Percentiles rank a stretch among this genome's conserved stretches.
These are phyloP conservation scores for Caenorhabditis drosophilae DNA, from an alignment of 2,888 invertebrate species.

Conservation along the genomic window DNA sequence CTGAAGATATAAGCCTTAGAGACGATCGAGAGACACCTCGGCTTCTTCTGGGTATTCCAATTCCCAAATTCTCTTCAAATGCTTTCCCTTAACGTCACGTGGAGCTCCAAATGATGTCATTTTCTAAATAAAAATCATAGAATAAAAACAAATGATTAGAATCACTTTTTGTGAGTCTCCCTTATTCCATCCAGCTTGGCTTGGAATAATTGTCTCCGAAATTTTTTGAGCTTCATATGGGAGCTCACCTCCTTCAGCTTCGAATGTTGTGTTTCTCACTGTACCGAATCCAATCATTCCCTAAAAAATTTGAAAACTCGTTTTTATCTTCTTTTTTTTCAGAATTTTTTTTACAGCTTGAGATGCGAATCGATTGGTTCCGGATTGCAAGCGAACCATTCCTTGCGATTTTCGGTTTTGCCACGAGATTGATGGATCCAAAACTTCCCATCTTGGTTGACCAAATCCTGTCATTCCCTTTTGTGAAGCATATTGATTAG, in stretches of 20 bases:
- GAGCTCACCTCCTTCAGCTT: conserved; percentile 67
- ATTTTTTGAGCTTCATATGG: conserved; percentile 68
- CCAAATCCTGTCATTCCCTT: conserved; percentile 69
- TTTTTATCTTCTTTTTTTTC: neutral
- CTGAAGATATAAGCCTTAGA: conserved; percentile 41
- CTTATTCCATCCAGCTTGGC: conserved; percentile 69
- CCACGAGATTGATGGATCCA: conserved; percentile 66
- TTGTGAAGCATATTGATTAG: conserved; percentile 68
- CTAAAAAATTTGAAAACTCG: conserved; percentile 19
- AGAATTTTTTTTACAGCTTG: conserved; percentile 48
- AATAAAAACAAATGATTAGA: conserved; percentile 42
- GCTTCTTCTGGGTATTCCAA: conserved; percentile 66
- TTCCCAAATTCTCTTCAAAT: conserved; percentile 69
- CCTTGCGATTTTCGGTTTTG: conserved; percentile 68
- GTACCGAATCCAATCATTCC: conserved; percentile 61
- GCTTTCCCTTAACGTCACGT: conserved; percentile 69
- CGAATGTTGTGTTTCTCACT: conserved; percentile 66
- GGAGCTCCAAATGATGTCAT: conserved; percentile 68
- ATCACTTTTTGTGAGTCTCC: conserved; percentile 69
- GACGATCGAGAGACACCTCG: conserved; percentile 63
- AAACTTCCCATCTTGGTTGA: conserved; percentile 68
- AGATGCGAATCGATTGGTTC: conserved; percentile 67
- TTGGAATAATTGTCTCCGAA: conserved; percentile 68
- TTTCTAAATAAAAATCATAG: conserved; percentile 33
- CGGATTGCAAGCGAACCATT: conserved; percentile 67